Conservation (phyloP, 1,140 invertebrate genomes). For the Cherax quadricarinatus region DNA sequence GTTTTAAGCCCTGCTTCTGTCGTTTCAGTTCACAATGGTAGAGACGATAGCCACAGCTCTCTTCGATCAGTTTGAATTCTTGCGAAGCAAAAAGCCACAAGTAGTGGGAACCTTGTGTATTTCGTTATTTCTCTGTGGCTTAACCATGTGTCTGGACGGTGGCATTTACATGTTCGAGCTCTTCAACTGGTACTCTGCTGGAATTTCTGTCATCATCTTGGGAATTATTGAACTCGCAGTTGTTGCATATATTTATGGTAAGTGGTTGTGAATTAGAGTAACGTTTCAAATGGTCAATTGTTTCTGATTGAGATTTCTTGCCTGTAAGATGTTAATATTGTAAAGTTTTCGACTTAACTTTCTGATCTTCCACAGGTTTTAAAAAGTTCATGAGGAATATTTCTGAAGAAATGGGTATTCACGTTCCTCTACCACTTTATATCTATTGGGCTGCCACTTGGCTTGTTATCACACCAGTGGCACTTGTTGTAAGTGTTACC, state of each 20-base stretch:
- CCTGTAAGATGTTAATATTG: too few relatives aligned
- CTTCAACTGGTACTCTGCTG: slow-evolving; percentile 77
- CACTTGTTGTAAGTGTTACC: slow-evolving; percentile 74
- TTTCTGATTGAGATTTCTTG: too few relatives aligned
- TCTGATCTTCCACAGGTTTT: slow-evolving; percentile 75
- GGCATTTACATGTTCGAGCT: slow-evolving; percentile 98
- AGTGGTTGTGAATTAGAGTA: background rate
- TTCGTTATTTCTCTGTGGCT: slow-evolving; percentile 85
- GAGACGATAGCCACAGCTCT: slow-evolving; percentile 89
- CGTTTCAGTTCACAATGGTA: slow-evolving; percentile 84
- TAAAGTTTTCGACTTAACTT: too few relatives aligned
- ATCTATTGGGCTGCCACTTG: slow-evolving; percentile 78
- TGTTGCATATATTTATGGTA: slow-evolving; percentile 66
- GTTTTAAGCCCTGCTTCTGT: background rate
- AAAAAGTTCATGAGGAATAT: slow-evolving; percentile 77
- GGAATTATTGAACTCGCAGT: slow-evolving; percentile 58
- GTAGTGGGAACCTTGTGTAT: slow-evolving; percentile 84
- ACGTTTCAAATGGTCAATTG: too few relatives aligned
- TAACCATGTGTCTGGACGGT: slow-evolving; percentile 82
- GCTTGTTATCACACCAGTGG: slow-evolving; percentile 76
- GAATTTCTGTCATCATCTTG: slow-evolving; percentile 63
- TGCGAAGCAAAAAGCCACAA: slow-evolving; percentile 79
- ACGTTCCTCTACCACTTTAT: slow-evolving; percentile 75
- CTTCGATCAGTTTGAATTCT: slow-evolving; percentile 85
- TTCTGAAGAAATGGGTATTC: slow-evolving; percentile 77